A percentile compares a stretch with the other conserved stretches of the same genome.
Evolutionary conservation across 2,113 vertebrate genomes (phyloP).

Genomic region (Tachysurus fulvidraco): DNA sequence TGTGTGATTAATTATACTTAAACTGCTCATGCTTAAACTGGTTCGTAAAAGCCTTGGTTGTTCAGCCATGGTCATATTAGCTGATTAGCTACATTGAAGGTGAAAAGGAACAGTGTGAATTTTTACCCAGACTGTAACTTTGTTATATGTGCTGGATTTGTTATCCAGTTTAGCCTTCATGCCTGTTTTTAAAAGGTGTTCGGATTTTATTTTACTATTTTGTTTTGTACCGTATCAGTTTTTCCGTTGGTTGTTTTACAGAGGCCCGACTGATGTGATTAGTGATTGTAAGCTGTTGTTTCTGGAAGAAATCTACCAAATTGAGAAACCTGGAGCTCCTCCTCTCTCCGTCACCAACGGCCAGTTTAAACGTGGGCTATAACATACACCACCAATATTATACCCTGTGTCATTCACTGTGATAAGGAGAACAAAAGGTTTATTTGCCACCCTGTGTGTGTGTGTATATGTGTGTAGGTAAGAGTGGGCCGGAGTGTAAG

Average conservation of each 20-base stretch:
- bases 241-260: constrained; percentile 61
- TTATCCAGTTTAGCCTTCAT: background rate
- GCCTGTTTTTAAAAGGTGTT: background rate
- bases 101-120: background rate
- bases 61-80: background rate
- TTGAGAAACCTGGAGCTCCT: constrained; percentile 89
- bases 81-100: background rate
- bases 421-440: background rate
- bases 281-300: constrained; percentile 91
- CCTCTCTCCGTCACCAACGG: constrained; percentile 88
- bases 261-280: constrained; percentile 87
- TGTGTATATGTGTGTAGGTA: constrained; percentile 73
- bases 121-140: background rate
- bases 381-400: background rate
- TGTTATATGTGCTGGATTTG: background rate
- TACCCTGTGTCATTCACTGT: background rate
- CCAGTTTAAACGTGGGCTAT: constrained; percentile 87
- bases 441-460: background rate
- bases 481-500: constrained; percentile 97
- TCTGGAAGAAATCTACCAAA: constrained; percentile 93
- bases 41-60: background rate
- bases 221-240: background rate
- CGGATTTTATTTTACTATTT: background rate
- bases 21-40: background rate
- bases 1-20: background rate